Conservation (phyloP, 2,113 vertebrate genomes). For the Ia io region DNA sequence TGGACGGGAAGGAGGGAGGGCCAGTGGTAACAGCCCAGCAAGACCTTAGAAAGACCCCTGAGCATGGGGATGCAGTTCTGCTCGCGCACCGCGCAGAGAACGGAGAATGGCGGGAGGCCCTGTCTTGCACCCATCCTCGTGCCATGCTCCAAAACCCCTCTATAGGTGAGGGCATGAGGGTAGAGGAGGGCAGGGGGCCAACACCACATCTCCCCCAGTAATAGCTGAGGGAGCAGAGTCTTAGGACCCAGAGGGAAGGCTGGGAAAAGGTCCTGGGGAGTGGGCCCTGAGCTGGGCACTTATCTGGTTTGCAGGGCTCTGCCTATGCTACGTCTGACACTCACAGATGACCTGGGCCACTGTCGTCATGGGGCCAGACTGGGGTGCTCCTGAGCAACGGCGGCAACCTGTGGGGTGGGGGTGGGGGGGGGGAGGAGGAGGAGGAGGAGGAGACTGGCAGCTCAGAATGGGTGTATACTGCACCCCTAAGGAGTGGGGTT, state of each 20-base stretch:
- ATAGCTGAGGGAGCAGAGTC: background rate
- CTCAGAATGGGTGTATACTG: background rate
- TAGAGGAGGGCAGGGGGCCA: background rate
- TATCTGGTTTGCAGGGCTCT: slow-evolving; percentile 70
- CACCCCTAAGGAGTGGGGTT: background rate
- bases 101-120: background rate
- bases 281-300: slow-evolving; percentile 65
- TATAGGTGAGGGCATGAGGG: background rate
- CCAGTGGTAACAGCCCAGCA: background rate
- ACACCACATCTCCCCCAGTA: background rate
- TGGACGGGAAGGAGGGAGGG: rapidly evolving
- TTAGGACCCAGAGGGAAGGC: background rate
- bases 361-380: slow-evolving; percentile 64
- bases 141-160: background rate
- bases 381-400: slow-evolving; percentile 64
- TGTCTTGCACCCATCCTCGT: background rate
- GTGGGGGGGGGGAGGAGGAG: slow-evolving; percentile 45
- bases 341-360: slow-evolving; percentile 79
- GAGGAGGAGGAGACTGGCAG: slow-evolving; percentile 61
- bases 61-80: background rate
- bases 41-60: background rate
- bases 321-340: slow-evolving; percentile 76
- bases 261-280: slow-evolving; percentile 16
- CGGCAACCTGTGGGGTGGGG: slow-evolving; percentile 69
- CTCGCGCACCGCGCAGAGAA: background rate